A percentile compares a stretch with the other conserved stretches of the same genome.
Conservation (phyloP, 2,113 vertebrate species). For the Mobula hypostoma region DNA sequence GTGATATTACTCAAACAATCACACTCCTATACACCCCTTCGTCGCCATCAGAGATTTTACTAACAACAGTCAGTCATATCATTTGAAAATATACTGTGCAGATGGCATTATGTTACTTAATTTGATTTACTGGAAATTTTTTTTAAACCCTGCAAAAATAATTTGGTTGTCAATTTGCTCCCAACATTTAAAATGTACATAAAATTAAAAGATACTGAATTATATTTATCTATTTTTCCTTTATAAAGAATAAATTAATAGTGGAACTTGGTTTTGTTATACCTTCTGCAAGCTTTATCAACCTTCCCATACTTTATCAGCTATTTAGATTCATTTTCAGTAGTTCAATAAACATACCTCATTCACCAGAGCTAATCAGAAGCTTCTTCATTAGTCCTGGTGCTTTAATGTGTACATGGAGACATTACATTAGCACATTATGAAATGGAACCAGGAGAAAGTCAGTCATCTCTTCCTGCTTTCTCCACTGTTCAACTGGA, state of each 20-base stretch:
- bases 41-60: too few species aligned
- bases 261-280: neutral
- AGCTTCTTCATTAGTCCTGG: neutral
- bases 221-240: neutral
- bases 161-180: neutral
- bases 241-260: neutral
- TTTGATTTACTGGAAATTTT: neutral
- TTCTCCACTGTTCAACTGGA: too few species aligned
- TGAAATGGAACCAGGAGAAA: too few species aligned
- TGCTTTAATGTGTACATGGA: neutral
- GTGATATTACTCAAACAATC: too few species aligned
- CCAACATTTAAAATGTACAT: too few species aligned
- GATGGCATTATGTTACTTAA: neutral
- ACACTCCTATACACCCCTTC: too few species aligned
- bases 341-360: neutral
- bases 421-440: neutral
- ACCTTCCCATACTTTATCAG: neutral
- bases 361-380: neutral
- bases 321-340: neutral
- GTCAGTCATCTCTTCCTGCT: too few species aligned
- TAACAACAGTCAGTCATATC: too few species aligned
- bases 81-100: too few species aligned
- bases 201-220: neutral
- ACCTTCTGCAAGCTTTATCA: neutral
- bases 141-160: neutral